Base-by-base conservation (phyloP, 1,140 invertebrate species). In the Drosophila trapezifrons region DNA sequence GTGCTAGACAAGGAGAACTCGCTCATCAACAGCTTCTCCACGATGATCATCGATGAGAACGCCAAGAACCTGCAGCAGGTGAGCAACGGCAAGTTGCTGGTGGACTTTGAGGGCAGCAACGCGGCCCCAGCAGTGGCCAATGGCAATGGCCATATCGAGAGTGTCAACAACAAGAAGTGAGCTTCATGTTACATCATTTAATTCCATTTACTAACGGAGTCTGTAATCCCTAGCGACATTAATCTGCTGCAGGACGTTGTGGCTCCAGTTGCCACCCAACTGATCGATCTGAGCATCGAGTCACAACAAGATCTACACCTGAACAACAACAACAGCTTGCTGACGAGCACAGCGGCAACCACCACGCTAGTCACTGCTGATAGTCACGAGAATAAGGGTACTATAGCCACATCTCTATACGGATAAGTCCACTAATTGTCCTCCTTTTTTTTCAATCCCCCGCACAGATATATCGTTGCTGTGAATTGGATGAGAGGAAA, bases 381-480 rank as follows among this genome's bases (percentile, higher is more conserved):
- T 92, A 92, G 91, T 92, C 91, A 92, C 85, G 91, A 92, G 76
- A 92, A 86, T 90, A 91, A 89, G 92, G 91, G 91, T 92, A 60
- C 20, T 13, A 27, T 13, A n/a, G n/a, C n/a, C n/a, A n/a, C n/a
- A 47, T 43, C 13, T 42, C 2, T 54, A 0, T 10, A 38, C 2
- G 10, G 1, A 38, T n/a, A 10, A 4, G 1, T 12, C 20, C 4
- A 54, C 35, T 35, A 20, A 71, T 37, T 10, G 0, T 27, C 4
- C 2, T 9, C 0, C 12, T 22, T 47, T 54, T n/a, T n/a, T n/a
- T n/a, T n/a, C n/a, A 12, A 22, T 22, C 22, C 2, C 10, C 10
- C 12, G n/a, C n/a, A 22, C 51, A 92, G 91, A 92, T 91, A 91
- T 92, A 78, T 92, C 91, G 63, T 80, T 92, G 86, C 90, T 92